Evolutionary conservation across 2,113 vertebrate species (phyloP).

Genomic region (Coracopsis vasa): DNA sequence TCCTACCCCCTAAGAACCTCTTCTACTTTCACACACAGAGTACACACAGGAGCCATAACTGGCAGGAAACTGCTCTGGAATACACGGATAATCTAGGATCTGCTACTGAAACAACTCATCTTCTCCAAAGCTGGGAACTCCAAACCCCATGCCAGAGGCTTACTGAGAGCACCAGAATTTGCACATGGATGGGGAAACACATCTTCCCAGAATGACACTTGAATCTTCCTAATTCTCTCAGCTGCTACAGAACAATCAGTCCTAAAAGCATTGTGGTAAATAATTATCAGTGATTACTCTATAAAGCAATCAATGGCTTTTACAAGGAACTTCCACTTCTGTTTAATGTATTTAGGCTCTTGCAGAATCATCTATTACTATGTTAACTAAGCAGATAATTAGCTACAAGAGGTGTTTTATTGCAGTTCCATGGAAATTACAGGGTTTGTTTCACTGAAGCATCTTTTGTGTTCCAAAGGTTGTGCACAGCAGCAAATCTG

Average conservation of each 20-base stretch:
- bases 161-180: background rate
- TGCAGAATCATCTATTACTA: background rate
- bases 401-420: conserved; percentile 2
- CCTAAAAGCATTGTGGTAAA: background rate
- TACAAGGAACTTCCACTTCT: conserved; percentile 16
- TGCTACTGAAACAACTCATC: background rate
- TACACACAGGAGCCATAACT: too few species aligned
- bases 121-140: background rate
- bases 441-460: background rate
- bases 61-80: background rate
- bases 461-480: background rate
- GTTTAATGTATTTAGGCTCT: background rate
- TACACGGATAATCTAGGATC: rapidly evolving
- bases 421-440: background rate
- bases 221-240: background rate
- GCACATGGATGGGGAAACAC: background rate
- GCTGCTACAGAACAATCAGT: background rate
- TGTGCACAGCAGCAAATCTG: background rate
- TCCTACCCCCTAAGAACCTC: background rate
- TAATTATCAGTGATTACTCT: conserved; percentile 6
- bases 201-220: background rate
- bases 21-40: background rate
- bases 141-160: background rate
- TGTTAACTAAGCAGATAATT: conserved; percentile 44
- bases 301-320: conserved; percentile 16